Conservation (phyloP, 2,797 vertebrate species). For the Alfaro cultratus region DNA sequence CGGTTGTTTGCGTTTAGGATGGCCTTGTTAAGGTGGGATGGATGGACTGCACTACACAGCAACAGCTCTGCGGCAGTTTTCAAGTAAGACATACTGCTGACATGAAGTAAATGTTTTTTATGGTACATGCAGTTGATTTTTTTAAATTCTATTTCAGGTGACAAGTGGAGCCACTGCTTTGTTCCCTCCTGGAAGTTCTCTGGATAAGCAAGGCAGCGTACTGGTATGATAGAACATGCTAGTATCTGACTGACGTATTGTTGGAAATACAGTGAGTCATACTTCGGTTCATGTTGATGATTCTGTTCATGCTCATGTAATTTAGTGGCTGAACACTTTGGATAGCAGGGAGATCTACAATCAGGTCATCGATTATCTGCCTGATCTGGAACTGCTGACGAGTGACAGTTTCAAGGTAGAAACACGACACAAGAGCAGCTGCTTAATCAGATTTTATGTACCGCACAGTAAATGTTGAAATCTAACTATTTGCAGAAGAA, state of each 20-base stretch:
- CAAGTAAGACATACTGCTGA: constrained; percentile 57
- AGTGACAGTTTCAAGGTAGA: constrained; percentile 84
- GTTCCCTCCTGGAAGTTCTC: constrained; percentile 91
- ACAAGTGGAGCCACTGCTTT: constrained; percentile 87
- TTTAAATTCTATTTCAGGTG: constrained; percentile 75
- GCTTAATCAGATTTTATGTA: no score
- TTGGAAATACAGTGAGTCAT: not conserved
- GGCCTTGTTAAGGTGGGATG: constrained; percentile 93
- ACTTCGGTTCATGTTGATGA: constrained; percentile 16
- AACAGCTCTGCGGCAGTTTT: constrained; percentile 90
- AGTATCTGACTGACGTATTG: not conserved
- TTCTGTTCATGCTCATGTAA: constrained; percentile 30
- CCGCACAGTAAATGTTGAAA: no score
- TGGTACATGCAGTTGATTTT: not conserved
- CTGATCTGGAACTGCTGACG: constrained; percentile 88
- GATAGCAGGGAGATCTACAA: constrained; percentile 93
- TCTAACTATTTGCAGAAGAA: constrained; percentile 75
- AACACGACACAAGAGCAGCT: not conserved
- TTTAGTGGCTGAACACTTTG: constrained; percentile 89
- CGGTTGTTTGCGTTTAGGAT: constrained; percentile 77
- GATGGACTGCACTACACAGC: constrained; percentile 91
- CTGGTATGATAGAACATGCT: constrained; percentile 79
- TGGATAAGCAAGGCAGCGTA: constrained; percentile 84
- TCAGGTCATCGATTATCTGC: constrained; percentile 88
- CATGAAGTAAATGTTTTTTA: not conserved